Evolutionary conservation across 2,113 vertebrate genomes (phyloP).

Genomic region (Cyanoramphus novaezelandiae): DNA sequence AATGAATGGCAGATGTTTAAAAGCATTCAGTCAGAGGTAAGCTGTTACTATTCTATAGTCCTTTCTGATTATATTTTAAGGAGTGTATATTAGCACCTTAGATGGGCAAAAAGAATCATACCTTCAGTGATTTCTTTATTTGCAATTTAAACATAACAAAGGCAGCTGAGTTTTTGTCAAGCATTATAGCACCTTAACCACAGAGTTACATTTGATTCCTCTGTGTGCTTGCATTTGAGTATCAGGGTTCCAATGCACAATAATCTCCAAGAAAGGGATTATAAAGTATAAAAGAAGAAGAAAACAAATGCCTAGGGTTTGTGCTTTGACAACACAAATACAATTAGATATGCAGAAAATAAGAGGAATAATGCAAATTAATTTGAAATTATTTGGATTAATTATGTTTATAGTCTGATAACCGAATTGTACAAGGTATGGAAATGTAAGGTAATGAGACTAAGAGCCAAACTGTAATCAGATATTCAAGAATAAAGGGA

Average conservation of each 20-base stretch:
- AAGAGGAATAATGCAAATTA: conserved; percentile 4
- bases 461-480: not conserved
- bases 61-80: not conserved
- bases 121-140: not conserved
- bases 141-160: not conserved
- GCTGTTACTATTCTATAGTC: not conserved
- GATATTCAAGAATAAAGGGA: not conserved
- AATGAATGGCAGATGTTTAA: not conserved
- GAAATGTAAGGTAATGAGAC: not conserved
- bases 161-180: not conserved
- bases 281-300: not conserved
- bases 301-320: not conserved
- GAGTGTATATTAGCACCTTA: not conserved
- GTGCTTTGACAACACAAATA: not conserved
- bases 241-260: not conserved
- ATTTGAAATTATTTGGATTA: conserved; percentile 26
- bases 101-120: not conserved
- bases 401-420: conserved; percentile 4
- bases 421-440: not conserved
- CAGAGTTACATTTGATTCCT: not conserved
- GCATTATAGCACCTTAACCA: not conserved
- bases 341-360: not conserved
- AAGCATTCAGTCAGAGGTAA: not conserved
- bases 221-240: not conserved
- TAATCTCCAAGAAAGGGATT: not conserved